Base-by-base conservation (phyloP, 1,140 invertebrate species). In the Drosophila micromelanica region DNA sequence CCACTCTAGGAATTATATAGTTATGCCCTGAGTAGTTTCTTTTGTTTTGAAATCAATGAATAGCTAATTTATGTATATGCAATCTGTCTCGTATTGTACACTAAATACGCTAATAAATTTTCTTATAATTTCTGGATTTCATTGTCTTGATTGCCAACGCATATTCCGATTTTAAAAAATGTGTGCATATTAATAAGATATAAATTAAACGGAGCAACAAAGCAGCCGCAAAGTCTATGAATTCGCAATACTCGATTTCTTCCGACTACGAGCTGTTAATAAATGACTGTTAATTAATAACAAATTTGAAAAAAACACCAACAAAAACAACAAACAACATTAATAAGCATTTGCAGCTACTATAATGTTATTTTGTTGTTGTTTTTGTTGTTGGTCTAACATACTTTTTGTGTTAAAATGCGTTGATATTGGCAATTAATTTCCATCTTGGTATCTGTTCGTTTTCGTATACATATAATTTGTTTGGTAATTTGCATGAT, bases 351-450 rank as follows among this genome's bases (percentile, higher is more conserved):
- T 76, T 73, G 71, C 62, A 73, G 78, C 79, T 74, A 78, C 52
- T 80, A 62, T 48, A 27, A 27, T 27, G 5, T 27, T 27, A 6
- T 27, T 27, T 27, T 27, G 27, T 27, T 27, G 27, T 27, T 27
- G 0, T 63, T 63, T 23, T 48, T 72, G 61, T 61, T 78, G 72
- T 7, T 8, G 0, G 32, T 78, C 60, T 67, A 76, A 85, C 68
- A 73, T 73, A 75, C 43, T 76, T 76, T 82, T 75, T 84, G 80
- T 85, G 76, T 85, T 80, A 61, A 78, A 80, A 86, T 45, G 65
- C 81, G 77, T 77, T 80, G 76, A 85, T 85, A 76, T 77, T 74
- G 81, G 64, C 81, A 85, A 85, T 85, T 85, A 85, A 85, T 85
- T 80, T 85, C 64, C 68, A 76, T 68, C 81, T 65, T 69, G 55